Evolutionary conservation across 2,888 invertebrate genomes (phyloP), one percentile per base, ranked within the genome.

Genomic region (Muschampia plurimacula): DNA sequence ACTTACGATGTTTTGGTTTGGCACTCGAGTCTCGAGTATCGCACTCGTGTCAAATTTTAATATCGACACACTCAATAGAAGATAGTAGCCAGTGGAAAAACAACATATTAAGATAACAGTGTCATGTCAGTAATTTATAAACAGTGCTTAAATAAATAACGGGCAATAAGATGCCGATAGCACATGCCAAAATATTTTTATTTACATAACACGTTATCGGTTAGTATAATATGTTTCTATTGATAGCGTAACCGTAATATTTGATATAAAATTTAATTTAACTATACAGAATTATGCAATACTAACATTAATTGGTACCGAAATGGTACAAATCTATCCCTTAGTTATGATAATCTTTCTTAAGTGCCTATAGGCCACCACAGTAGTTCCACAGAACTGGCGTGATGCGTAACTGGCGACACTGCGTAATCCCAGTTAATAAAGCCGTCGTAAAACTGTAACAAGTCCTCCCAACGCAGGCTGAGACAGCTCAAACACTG

Each of bases 151-250:
- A 22, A 71, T 49, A 66, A 49, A 66, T 66, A 66, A 22, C 32
- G 32, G 44, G 36, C 60, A 32, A 36, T 59, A n/a, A 36, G 59
- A 36, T 41, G 39, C 66, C 49, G 71, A 71, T 66, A 71, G 52
- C 32, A 59, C 13, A 60, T 66, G 71, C 49, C 60, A 60, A 71
- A 71, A 71, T 66, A 66, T 66, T 59, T 66, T 71, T 71, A 71
- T 71, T 66, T 59, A 60, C 66, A 49, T 60, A 66, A 52, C 70
- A 49, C 7, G 65, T 70, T 70, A 70, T 65, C 65, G 7, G 55
- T 13, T 71, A 59, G 9, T 2, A 28, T 63, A 5, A 1, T 44
- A 65, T 59, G 36, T 39, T 39, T 36, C 60, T 52, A 57, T 60
- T 66, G 71, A 66, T 66, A 71, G 59, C 46, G 10, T 22, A 55